Percentiles rank a stretch among this genome's conserved stretches.
These are phyloP conservation scores for Bradypus variegatus DNA, from an alignment of 2,797 vertebrate species.

Conservation along the genomic window DNA sequence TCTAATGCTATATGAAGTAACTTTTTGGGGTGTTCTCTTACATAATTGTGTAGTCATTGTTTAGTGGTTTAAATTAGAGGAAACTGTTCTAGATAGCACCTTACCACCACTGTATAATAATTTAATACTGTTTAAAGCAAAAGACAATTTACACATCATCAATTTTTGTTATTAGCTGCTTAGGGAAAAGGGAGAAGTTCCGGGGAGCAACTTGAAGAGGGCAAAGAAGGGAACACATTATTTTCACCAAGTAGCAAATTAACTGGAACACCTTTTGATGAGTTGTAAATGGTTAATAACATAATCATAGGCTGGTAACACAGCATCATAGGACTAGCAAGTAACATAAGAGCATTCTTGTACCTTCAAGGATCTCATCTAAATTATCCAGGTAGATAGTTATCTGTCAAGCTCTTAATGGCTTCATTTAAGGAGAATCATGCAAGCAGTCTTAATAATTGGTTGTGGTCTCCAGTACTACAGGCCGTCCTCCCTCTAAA, in stretches of 20 bases:
- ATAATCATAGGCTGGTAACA: not conserved
- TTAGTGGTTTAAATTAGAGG: not conserved
- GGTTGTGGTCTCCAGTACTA: not conserved
- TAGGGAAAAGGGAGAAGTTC: not conserved
- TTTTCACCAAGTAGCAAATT: not conserved
- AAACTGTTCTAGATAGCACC: not conserved
- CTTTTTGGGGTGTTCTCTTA: not conserved
- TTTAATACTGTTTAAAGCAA: not conserved
- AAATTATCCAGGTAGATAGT: not conserved
- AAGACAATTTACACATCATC: not conserved
- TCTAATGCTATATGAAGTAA: not conserved
- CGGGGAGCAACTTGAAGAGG: not conserved
- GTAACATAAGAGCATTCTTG: not conserved
- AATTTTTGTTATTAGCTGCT: not conserved
- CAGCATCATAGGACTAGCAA: not conserved
- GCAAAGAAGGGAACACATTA: not conserved
- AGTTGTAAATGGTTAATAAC: not conserved
- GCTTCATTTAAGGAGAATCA: conserved; percentile 6
- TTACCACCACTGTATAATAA: not conserved
- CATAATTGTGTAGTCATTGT: not conserved
- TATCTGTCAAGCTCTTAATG: not conserved
- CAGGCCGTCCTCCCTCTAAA: not conserved
- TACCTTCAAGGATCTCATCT: not conserved
- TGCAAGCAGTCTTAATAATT: not conserved
- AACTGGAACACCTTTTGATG: not conserved